phyloP scores from a whole-genome alignment of 2,113 vertebrate species.

The Geococcyx californianus region DNA sequence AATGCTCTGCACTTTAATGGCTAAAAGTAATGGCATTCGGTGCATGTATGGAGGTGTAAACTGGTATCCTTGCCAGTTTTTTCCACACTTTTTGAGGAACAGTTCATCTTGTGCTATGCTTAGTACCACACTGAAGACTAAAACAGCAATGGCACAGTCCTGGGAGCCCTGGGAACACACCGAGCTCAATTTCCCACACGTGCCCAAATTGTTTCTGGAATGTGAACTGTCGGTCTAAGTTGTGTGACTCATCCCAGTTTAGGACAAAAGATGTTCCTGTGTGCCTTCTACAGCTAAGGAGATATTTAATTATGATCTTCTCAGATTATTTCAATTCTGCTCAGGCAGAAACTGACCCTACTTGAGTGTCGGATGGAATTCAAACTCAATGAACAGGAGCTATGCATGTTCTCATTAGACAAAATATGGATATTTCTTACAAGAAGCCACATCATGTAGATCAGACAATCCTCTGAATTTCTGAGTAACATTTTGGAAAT shows the following conservation, averaged over 20 bases:
- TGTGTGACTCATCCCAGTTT: neutral
- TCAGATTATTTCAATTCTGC: neutral
- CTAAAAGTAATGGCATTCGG: neutral
- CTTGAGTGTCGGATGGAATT: neutral
- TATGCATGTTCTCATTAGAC: neutral
- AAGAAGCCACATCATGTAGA: neutral
- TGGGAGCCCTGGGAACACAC: neutral
- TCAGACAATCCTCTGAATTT: neutral
- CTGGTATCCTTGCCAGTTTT: neutral
- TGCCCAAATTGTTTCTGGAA: neutral
- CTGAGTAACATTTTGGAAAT: neutral
- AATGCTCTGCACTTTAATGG: accelerated
- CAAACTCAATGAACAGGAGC: neutral
- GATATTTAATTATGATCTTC: neutral
- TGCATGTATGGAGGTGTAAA: neutral
- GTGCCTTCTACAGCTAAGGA: neutral
- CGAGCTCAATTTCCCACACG: accelerated
- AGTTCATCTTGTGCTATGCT: neutral
- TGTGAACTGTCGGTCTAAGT: neutral
- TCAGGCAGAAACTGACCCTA: neutral
- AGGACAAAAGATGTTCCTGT: neutral
- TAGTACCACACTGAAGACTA: neutral
- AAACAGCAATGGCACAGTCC: neutral
- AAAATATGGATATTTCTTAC: neutral
- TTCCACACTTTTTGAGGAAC: neutral